These are phyloP conservation scores for Rousettus leschenaultii DNA, from an alignment of 2,113 vertebrate species.

Conservation along the genomic window DNA sequence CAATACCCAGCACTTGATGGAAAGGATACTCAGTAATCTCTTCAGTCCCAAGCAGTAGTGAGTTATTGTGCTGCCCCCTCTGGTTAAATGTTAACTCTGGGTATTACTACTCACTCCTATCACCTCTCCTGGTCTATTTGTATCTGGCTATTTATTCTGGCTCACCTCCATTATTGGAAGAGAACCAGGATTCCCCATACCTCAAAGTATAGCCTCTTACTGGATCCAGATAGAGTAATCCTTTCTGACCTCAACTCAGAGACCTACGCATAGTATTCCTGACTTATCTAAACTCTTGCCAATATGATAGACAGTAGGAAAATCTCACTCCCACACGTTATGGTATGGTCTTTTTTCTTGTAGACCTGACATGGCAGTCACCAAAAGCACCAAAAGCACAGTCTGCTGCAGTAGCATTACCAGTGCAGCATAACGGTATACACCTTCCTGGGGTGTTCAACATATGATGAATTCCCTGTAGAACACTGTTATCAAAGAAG, in stretches of 20 bases:
- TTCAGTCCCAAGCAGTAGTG: neutral
- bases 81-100: slow-evolving; percentile 3
- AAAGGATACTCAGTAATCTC: neutral
- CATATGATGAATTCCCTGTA: neutral
- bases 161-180: neutral
- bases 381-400: too few relatives aligned
- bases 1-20: neutral
- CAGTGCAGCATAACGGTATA: accelerated
- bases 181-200: neutral
- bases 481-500: neutral
- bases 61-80: neutral
- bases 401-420: accelerated
- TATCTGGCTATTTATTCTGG: neutral
- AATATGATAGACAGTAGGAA: neutral
- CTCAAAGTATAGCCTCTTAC: neutral
- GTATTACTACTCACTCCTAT: neutral
- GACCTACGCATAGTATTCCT: neutral
- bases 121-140: neutral
- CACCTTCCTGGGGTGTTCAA: neutral
- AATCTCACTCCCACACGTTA: neutral
- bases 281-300: neutral
- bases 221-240: neutral
- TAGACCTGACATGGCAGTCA: neutral
- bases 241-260: neutral
- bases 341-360: accelerated